A percentile compares a stretch with the other conserved stretches of the same genome.
Evolutionary conservation across 2,113 vertebrate species (phyloP).

Genomic region (Parotia lawesii): DNA sequence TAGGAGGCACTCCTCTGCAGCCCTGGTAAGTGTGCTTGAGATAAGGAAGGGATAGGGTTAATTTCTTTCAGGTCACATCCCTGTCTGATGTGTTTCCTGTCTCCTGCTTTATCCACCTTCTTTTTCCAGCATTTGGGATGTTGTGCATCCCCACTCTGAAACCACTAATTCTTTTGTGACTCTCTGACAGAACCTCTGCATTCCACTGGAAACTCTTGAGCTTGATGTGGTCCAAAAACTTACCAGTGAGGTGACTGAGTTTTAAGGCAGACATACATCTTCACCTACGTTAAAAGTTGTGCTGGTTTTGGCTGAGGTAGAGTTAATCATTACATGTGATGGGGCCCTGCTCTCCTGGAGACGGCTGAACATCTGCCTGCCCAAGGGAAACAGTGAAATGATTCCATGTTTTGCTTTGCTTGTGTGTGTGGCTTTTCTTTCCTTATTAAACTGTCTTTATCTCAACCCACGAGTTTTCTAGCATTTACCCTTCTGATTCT

Average conservation of each 20-base stretch:
- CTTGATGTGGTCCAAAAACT: accelerated
- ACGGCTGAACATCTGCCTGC: not conserved
- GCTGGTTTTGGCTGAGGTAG: not conserved
- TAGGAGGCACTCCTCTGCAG: not conserved
- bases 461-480: not conserved
- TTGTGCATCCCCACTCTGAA: not conserved
- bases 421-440: not conserved
- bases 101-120: not conserved
- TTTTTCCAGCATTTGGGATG: not conserved
- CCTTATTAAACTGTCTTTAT: not conserved
- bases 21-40: not conserved
- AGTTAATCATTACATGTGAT: not conserved
- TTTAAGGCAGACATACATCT: not conserved
- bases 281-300: not conserved
- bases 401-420: not conserved
- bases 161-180: not conserved
- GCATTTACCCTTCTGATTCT: not conserved
- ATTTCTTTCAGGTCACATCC: not conserved
- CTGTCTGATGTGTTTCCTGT: not conserved
- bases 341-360: not conserved
- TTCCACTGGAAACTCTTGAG: not conserved
- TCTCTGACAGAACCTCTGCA: not conserved
- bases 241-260: not conserved
- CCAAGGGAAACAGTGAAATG: not conserved
- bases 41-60: not conserved